phyloP scores from a whole-genome alignment of 2,888 invertebrate species.

The Eupithecia dodoneata region DNA sequence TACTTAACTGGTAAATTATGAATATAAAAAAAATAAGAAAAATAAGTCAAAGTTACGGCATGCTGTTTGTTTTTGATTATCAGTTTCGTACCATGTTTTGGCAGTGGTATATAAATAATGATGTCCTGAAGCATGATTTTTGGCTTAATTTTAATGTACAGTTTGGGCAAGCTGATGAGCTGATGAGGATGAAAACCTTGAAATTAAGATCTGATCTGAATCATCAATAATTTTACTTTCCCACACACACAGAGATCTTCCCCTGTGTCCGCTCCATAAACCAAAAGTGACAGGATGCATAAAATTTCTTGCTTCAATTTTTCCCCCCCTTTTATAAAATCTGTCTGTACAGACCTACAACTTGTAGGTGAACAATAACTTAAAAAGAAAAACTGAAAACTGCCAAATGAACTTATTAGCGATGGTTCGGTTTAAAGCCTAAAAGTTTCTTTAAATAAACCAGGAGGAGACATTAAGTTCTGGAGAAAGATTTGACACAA shows the following conservation, averaged over 20 bases:
- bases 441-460: background rate
- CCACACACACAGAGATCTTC: too few species aligned
- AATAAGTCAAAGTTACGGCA: background rate
- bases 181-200: too few species aligned
- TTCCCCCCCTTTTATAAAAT: background rate
- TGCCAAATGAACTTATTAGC: background rate
- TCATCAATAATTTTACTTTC: too few species aligned
- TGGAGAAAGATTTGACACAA: background rate
- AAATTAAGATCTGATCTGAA: too few species aligned
- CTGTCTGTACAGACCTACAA: background rate
- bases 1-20: too few species aligned
- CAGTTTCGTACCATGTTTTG: background rate
- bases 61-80: background rate
- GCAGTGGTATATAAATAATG: background rate
- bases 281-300: too few species aligned
- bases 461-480: background rate
- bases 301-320: too few species aligned
- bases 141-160: background rate
- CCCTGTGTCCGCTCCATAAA: too few species aligned
- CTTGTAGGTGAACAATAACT: background rate
- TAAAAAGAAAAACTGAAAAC: background rate
- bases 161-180: background rate
- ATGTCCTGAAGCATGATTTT: background rate
- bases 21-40: background rate
- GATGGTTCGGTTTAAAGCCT: background rate